Evolutionary conservation across 2,113 vertebrate genomes (phyloP), one percentile per base, ranked within the genome.

Genomic region (Trinectes maculatus): DNA sequence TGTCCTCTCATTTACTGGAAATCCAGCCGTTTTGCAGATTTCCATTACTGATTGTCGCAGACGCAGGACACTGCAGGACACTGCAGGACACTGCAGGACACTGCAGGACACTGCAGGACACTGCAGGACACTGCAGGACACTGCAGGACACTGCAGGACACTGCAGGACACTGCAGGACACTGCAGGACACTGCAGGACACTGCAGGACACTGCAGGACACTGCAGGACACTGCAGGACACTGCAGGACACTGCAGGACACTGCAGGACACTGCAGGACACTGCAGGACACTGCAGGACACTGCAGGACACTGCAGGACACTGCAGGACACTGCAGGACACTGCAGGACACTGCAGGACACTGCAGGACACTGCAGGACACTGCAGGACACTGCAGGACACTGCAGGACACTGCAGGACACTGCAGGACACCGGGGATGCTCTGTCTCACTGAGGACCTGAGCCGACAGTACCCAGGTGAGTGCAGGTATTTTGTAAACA

Each of bases 1-100:
- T 87, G 83, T 89, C 74, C 62, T 67, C 71, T 69, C 67, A 79
- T 90, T 91, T 86, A 85, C 83, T 63, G 65, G 83, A 85, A 91
- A 87, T 86, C 73, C 57, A 54, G 46, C 67, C 54, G 66, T 82
- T 85, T 86, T 83, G 82, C 69, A 72, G 40, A 81, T 88, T 85
- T 82, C 79, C 73, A 86, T 87, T 85, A 72, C 76, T 74, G 82
- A 86, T 87, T 84, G 82, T 77, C 68, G 18, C 43, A 85, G 76
- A 81, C 69, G 80, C 57, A 82, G 82, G 73, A 72, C 59, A 51
- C 79, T 71, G 83, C n/a, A n/a, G n/a, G n/a, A n/a, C n/a, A n/a
- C 69, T 71, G 80, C 57, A 82, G 82, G 73, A 72, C 59, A 51
- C 79, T 71, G 83, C n/a, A n/a, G n/a, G n/a, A n/a, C n/a, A n/a